A percentile compares a stretch with the other conserved stretches of the same genome.
Evolutionary conservation across 1,140 invertebrate species (phyloP).

Genomic region (Argopecten irradians): DNA sequence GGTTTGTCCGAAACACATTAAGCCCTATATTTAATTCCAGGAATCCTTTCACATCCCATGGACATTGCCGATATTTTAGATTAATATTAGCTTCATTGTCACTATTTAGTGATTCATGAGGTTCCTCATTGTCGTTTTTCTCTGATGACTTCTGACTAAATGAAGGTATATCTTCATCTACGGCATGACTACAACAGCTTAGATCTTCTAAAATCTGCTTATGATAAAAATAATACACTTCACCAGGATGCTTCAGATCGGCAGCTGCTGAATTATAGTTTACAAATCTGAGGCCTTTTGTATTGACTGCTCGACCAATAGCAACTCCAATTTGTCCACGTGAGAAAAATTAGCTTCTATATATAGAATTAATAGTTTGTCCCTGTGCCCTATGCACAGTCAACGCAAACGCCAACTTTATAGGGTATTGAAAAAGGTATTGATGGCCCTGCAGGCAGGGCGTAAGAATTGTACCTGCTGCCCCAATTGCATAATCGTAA

Average conservation of each 20-base stretch:
- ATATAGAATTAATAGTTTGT: conserved; percentile 32
- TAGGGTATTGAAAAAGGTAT: too few species aligned
- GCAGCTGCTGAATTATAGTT: conserved; percentile 31
- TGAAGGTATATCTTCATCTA: background rate
- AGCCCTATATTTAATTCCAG: too few species aligned
- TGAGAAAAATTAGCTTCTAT: conserved; percentile 39
- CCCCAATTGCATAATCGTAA: too few species aligned
- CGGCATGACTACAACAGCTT: background rate
- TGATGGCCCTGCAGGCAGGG: too few species aligned
- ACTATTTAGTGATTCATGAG: too few species aligned
- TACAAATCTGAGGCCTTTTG: background rate
- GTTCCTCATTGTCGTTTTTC: too few species aligned
- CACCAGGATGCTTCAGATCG: conserved; percentile 1
- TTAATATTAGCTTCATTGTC: background rate
- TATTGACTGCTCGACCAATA: conserved; percentile 24
- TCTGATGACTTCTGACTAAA: too few species aligned
- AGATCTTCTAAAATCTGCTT: background rate
- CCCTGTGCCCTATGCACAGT: conserved; percentile 38
- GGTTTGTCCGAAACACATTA: too few species aligned
- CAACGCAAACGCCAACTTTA: too few species aligned
- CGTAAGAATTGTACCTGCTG: too few species aligned
- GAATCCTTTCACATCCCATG: too few species aligned
- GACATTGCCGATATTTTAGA: background rate
- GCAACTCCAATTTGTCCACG: conserved; percentile 37
- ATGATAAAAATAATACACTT: conserved; percentile 33